These are phyloP conservation scores for Salpingus planirostris DNA, from an alignment of 2,888 invertebrate species.

Conservation along the genomic window DNA sequence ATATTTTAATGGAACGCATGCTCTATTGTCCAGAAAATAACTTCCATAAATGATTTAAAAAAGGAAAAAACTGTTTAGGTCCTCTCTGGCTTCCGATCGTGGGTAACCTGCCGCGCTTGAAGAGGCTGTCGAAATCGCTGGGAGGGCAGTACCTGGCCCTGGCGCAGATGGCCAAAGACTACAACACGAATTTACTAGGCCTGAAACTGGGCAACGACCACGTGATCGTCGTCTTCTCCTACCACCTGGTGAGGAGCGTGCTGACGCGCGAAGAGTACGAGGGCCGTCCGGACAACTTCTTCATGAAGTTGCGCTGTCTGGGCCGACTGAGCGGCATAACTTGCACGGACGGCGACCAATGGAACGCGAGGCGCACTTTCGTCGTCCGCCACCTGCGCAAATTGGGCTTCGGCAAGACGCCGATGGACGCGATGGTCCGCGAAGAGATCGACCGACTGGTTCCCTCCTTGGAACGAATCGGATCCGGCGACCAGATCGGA, in stretches of 20 bases:
- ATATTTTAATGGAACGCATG: too few relatives aligned
- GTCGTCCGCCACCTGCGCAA: conserved; percentile 43
- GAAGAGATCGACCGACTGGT: conserved; percentile 47
- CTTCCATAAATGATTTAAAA: too few relatives aligned
- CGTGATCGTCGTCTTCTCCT: conserved; percentile 48
- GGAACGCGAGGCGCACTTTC: conserved; percentile 47
- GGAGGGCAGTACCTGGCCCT: conserved; percentile 48
- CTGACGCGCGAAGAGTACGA: conserved; percentile 51
- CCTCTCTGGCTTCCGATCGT: conserved; percentile 42
- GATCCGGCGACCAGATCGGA: conserved; percentile 25
- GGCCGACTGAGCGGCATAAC: conserved; percentile 51
- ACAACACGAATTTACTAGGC: conserved; percentile 48
- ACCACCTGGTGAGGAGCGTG: conserved; percentile 45
- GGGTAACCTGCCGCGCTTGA: conserved; percentile 37
- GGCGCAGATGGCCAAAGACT: conserved; percentile 41
- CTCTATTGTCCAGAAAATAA: too few relatives aligned
- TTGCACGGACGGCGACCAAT: conserved; percentile 47
- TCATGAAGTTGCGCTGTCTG: conserved; percentile 53
- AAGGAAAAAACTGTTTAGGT: too few relatives aligned
- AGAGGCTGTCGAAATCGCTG: conserved; percentile 30
- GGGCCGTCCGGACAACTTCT: conserved; percentile 58
- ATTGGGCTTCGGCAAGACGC: conserved; percentile 46
- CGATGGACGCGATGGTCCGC: conserved; percentile 40
- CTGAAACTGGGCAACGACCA: conserved; percentile 48
- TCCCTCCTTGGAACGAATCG: conserved; percentile 21